Evolutionary conservation across 1,140 invertebrate species (phyloP).

Genomic region (Drosophila parvula): DNA sequence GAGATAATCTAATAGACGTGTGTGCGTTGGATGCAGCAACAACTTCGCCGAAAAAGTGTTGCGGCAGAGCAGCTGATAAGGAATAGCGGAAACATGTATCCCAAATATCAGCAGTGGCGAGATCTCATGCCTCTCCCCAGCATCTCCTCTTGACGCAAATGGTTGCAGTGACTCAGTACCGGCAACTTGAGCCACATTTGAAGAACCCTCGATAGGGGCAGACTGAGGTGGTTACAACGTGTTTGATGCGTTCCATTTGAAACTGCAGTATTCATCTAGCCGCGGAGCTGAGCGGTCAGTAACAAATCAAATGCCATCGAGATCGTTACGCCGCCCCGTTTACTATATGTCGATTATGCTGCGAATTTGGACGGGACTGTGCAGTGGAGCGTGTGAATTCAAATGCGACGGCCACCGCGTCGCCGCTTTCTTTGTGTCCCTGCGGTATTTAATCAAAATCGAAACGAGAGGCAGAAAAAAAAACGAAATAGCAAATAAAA

Average conservation of each 20-base stretch:
- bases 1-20: slow-evolving; percentile 19
- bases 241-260: neutral
- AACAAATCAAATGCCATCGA: slow-evolving; percentile 2
- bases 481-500: slow-evolving; percentile 14
- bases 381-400: slow-evolving; percentile 74
- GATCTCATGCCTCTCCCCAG: neutral
- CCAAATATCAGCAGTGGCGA: slow-evolving; percentile 20
- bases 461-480: slow-evolving; percentile 18
- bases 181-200: neutral
- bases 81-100: slow-evolving; percentile 33
- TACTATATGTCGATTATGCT: slow-evolving; percentile 3
- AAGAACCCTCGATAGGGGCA: neutral
- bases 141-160: slow-evolving; percentile 28
- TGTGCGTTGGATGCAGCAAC: slow-evolving; percentile 22
- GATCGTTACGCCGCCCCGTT: slow-evolving; percentile 6
- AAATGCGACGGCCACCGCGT: slow-evolving; percentile 58
- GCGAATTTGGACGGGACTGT: slow-evolving; percentile 34
- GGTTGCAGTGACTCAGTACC: slow-evolving; percentile 18
- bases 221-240: neutral
- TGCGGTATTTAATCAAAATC: slow-evolving; percentile 59
- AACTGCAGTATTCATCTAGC: neutral
- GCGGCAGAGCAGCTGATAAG: slow-evolving; percentile 20
- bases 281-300: neutral
- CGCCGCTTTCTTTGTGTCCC: slow-evolving; percentile 71
- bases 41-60: slow-evolving; percentile 22